Percentiles rank a stretch among this genome's conserved stretches.
These are phyloP conservation scores for Dolichomitus sp. DNA, from an alignment of 2,888 invertebrate species.

Conservation along the genomic window DNA sequence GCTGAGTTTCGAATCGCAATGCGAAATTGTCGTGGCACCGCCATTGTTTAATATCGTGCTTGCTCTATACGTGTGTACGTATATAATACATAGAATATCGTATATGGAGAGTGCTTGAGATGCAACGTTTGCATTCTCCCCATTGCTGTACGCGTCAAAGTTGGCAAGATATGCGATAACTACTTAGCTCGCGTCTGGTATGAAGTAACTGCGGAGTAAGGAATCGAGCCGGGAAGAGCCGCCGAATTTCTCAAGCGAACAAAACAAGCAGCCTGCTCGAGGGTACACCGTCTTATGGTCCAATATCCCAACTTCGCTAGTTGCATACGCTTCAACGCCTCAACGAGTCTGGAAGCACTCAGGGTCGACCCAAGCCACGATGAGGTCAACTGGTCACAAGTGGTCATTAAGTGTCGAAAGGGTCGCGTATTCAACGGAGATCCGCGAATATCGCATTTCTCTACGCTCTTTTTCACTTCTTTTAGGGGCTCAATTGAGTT, in stretches of 20 bases:
- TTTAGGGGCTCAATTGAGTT: not conserved
- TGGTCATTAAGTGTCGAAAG: constrained; percentile 71
- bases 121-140: constrained; percentile 11
- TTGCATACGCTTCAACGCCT: constrained; percentile 54
- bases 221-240: constrained; percentile 41
- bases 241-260: constrained; percentile 60
- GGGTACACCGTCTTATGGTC: constrained; percentile 41
- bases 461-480: not conserved
- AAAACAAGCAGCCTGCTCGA: constrained; percentile 38
- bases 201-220: constrained; percentile 16
- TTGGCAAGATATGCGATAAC: constrained; percentile 61
- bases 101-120: constrained; percentile 10
- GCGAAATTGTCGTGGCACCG: not conserved
- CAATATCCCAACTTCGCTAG: constrained; percentile 55
- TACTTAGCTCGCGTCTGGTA: constrained; percentile 35
- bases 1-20: constrained; percentile 1
- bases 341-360: constrained; percentile 62
- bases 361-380: constrained; percentile 76
- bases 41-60: not conserved
- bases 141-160: constrained; percentile 51
- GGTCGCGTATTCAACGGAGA: not conserved
- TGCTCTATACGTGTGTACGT: not conserved
- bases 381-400: constrained; percentile 78
- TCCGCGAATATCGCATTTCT: constrained; percentile 1
- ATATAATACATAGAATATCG: not conserved